phyloP scores from a whole-genome alignment of 2,113 vertebrate genomes.

The Cercocebus atys region DNA sequence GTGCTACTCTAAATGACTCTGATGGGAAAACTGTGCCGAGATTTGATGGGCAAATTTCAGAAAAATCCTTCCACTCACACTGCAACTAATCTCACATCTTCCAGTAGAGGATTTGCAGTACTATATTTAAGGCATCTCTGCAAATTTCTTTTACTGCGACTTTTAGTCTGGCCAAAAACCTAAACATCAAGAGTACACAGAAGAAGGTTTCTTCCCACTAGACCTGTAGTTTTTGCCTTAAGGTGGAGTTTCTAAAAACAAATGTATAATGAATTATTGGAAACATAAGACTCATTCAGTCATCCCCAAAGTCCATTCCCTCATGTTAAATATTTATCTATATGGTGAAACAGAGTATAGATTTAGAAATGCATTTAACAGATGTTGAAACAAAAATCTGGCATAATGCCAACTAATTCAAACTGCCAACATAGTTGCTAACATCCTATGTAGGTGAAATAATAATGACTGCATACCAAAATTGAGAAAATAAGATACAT shows the following conservation, averaged over 20 bases:
- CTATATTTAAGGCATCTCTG: not conserved
- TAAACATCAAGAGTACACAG: not conserved
- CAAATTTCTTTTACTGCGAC: conserved; percentile 14
- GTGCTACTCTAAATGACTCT: not conserved
- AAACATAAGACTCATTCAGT: conserved; percentile 42
- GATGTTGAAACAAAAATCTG: conserved; percentile 34
- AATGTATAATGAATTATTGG: conserved; percentile 30
- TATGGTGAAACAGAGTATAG: conserved; percentile 38
- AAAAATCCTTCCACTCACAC: conserved; percentile 9
- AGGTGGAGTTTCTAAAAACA: conserved; percentile 47
- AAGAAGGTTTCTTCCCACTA: not conserved
- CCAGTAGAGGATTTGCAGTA: not conserved
- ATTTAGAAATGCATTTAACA: conserved; percentile 66
- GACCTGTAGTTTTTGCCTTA: not conserved
- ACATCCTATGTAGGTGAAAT: not conserved
- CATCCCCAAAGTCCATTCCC: conserved; percentile 46
- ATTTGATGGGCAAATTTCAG: conserved; percentile 19
- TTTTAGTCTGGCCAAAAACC: not conserved
- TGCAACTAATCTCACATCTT: not conserved
- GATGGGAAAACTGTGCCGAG: not conserved
- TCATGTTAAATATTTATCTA: conserved; percentile 63
- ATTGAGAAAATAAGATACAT: conserved; percentile 3
- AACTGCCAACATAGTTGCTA: not conserved
- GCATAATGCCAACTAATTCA: conserved; percentile 29
- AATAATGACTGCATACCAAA: not conserved